phyloP scores from a whole-genome alignment of 2,113 vertebrate genomes.

The Apodemus speciosus region DNA sequence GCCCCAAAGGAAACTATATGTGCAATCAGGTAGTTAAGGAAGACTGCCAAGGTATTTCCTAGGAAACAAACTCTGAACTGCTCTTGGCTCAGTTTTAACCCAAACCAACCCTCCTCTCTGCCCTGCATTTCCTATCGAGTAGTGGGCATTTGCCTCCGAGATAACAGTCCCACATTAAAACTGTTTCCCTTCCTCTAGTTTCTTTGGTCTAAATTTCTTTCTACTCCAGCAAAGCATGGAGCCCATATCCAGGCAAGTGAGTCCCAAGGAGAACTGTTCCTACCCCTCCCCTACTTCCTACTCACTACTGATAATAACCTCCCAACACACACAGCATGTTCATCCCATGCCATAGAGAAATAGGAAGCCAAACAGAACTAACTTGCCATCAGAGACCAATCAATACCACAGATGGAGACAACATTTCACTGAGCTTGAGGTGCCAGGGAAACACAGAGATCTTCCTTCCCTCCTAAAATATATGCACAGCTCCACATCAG shows the following conservation, averaged over 20 bases:
- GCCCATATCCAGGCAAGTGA: neutral
- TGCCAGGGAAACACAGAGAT: slow-evolving; percentile 30
- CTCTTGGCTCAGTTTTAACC: slow-evolving; percentile 34
- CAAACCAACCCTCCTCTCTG: neutral
- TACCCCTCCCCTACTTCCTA: neutral
- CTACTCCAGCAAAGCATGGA: neutral
- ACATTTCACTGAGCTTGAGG: slow-evolving; percentile 66
- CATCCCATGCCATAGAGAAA: slow-evolving; percentile 36
- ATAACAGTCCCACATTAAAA: neutral
- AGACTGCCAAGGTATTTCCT: slow-evolving; percentile 6
- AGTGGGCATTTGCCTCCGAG: neutral
- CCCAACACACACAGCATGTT: neutral
- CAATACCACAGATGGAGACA: slow-evolving; percentile 57
- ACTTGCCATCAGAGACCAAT: slow-evolving; percentile 54
- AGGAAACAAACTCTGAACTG: slow-evolving; percentile 39
- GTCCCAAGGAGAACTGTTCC: neutral
- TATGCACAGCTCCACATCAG: neutral
- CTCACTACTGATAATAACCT: neutral
- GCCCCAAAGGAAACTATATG: neutral
- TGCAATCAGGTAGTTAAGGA: neutral
- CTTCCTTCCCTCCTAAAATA: neutral
- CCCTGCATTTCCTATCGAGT: neutral
- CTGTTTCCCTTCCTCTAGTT: neutral
- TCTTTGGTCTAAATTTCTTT: slow-evolving; percentile 25
- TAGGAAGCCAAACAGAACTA: slow-evolving; percentile 47